Percentiles rank a stretch among this genome's conserved stretches.
Conservation (phyloP, 30 jellyfish, hydroid and myxozoan species). For the Haliclystus octoradiatus region DNA sequence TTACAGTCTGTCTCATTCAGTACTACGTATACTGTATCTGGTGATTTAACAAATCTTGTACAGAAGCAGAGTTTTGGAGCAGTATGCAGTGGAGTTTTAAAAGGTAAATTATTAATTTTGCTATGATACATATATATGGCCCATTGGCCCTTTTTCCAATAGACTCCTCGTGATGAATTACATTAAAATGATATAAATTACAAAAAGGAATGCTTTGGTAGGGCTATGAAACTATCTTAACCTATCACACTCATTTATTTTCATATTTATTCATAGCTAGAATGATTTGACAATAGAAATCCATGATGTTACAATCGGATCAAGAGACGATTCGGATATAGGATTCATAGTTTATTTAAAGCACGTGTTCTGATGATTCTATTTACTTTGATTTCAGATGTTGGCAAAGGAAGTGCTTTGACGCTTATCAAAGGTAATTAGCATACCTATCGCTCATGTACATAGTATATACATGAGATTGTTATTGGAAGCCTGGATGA, state of each 20-base stretch:
- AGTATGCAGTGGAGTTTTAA: slow-evolving; percentile 20
- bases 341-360: too few relatives aligned
- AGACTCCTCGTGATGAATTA: too few relatives aligned
- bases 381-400: slow-evolving; percentile 29
- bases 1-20: slow-evolving; percentile 58
- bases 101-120: slow-evolving; percentile 26
- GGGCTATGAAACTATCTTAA: too few relatives aligned
- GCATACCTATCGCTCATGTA: too few relatives aligned
- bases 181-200: too few relatives aligned
- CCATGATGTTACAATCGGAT: too few relatives aligned
- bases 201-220: too few relatives aligned
- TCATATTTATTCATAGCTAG: background rate
- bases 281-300: background rate
- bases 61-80: slow-evolving; percentile 44
- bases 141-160: background rate
- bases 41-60: slow-evolving; percentile 48
- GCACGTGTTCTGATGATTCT: background rate
- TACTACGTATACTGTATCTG: slow-evolving; percentile 63
- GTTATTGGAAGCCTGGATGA: too few relatives aligned
- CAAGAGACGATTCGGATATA: too few relatives aligned
- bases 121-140: background rate
- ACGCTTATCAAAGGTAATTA: slow-evolving; percentile 37
- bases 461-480: too few relatives aligned
- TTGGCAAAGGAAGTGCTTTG: slow-evolving; percentile 79
- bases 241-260: background rate